Base-by-base conservation (phyloP, 2,888 invertebrate genomes). In the Crossocerus cetratus region DNA sequence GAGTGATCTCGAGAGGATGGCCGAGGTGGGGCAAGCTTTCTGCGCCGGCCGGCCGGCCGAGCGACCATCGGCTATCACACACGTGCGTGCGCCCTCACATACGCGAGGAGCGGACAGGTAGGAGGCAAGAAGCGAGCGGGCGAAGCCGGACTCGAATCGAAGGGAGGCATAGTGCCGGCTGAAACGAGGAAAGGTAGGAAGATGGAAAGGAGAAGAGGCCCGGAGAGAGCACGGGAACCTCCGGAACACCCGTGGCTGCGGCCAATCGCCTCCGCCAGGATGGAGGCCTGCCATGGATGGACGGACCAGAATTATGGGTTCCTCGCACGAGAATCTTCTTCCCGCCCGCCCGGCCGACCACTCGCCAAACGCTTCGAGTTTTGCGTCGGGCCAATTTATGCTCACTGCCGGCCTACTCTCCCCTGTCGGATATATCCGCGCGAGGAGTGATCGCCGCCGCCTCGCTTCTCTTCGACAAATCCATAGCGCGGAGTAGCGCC, bases 231-330 rank as follows among this genome's bases (percentile, higher is more conserved):
- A 69, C 80, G 75, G 80, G 80, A 84, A 84, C 84, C 82, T 85
- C 84, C 86, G 80, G 85, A 84, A 85, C 82, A 86, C 84, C 86
- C 81, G 81, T 81, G 79, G 83, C 77, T 83, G 70, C 76, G 80
- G 74, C 82, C 86, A 84, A 86, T 85, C 84, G 84, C 80, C 81
- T 32, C 32, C 32, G 84, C 81, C 78, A 80, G 73, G 78, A 76
- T 82, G 76, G 80, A 74, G 76, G 81, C 75, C 77, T 76, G 74
- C 72, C 72, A 69, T 75, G 78, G 77, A 83, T 75, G 78, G 80
- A 77, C 82, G 83, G 74, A 76, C 68, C 83, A 83, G 84, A 86
- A 86, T 85, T 86, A 86, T 84, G 82, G 83, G 76, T 78, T 82
- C 72, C 74, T 77, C 74, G 76, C 85, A 84, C 83, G 84, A 83